Evolutionary conservation across 2,797 vertebrate species (phyloP).

Genomic region (Acrocephalus scirpaceus): DNA sequence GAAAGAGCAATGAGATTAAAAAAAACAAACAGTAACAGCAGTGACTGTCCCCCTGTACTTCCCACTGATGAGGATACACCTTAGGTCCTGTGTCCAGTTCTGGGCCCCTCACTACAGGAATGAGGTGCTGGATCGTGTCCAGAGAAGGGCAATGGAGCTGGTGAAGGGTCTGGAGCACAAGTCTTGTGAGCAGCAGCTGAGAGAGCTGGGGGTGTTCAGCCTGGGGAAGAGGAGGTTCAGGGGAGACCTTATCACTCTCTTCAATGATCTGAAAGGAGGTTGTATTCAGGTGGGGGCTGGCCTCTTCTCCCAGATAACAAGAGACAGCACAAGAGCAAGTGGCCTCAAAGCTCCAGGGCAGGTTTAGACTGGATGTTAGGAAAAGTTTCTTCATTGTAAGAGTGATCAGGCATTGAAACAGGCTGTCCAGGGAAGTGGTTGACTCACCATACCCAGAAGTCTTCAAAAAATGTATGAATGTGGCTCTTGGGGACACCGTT

Average conservation of each 20-base stretch:
- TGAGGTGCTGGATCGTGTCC: not conserved
- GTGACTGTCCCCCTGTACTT: no score
- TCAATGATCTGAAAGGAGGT: not conserved
- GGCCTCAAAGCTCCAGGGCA: not conserved
- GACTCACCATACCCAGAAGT: not conserved
- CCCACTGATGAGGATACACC: not conserved
- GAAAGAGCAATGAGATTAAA: not conserved
- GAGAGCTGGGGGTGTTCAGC: not conserved
- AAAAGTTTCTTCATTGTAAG: not conserved
- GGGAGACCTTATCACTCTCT: not conserved
- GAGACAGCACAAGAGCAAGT: not conserved
- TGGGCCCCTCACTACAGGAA: not conserved
- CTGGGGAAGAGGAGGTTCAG: not conserved
- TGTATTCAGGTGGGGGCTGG: not conserved
- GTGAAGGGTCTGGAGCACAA: not conserved
- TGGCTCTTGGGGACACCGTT: accelerated
- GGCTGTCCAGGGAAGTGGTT: not conserved
- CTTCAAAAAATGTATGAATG: not conserved
- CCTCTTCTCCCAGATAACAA: not conserved
- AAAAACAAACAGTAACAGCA: not conserved
- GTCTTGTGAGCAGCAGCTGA: not conserved
- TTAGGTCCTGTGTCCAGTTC: not conserved
- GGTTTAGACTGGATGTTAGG: not conserved
- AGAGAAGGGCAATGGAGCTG: not conserved
- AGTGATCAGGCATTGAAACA: not conserved